phyloP scores from a whole-genome alignment of 1,140 invertebrate species.

The Pseudomyrmex sp. region DNA sequence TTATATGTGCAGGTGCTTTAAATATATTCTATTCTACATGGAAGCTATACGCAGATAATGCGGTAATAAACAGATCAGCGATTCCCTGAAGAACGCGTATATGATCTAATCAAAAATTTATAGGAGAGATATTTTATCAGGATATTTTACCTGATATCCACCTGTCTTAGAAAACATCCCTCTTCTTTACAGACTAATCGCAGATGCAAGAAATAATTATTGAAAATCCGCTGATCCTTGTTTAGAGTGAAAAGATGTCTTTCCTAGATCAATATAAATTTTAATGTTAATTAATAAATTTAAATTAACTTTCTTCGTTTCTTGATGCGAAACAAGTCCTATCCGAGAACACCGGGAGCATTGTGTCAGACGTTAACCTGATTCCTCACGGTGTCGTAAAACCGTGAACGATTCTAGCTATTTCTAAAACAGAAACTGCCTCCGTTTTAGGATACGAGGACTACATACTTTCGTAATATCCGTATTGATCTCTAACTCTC shows the following conservation, averaged over 20 bases:
- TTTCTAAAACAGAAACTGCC: constrained; percentile 50
- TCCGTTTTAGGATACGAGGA: constrained; percentile 44
- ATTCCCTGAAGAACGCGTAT: constrained; percentile 29
- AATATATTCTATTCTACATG: constrained; percentile 48
- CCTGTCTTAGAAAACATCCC: not conserved
- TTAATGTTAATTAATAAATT: not conserved
- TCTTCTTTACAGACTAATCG: constrained; percentile 21
- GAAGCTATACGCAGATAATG: constrained; percentile 10
- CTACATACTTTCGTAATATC: constrained; percentile 44
- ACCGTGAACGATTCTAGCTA: constrained; percentile 46
- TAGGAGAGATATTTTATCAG: not conserved
- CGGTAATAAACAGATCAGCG: constrained; percentile 44
- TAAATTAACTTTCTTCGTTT: not conserved
- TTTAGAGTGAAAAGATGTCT: not conserved
- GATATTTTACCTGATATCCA: not conserved
- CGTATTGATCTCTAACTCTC: not conserved
- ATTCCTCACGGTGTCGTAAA: constrained; percentile 56
- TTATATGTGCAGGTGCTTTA: constrained; percentile 3
- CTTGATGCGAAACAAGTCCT: constrained; percentile 52
- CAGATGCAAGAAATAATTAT: constrained; percentile 32
- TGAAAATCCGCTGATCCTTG: not conserved
- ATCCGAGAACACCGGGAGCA: constrained; percentile 11
- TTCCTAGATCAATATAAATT: constrained; percentile 47
- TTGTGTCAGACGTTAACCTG: constrained; percentile 57
- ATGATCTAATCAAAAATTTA: constrained; percentile 39